A percentile compares a stretch with the other conserved stretches of the same genome.
Evolutionary conservation across 2,113 vertebrate genomes (phyloP).

Genomic region (Campylorhamphus procurvoides): DNA sequence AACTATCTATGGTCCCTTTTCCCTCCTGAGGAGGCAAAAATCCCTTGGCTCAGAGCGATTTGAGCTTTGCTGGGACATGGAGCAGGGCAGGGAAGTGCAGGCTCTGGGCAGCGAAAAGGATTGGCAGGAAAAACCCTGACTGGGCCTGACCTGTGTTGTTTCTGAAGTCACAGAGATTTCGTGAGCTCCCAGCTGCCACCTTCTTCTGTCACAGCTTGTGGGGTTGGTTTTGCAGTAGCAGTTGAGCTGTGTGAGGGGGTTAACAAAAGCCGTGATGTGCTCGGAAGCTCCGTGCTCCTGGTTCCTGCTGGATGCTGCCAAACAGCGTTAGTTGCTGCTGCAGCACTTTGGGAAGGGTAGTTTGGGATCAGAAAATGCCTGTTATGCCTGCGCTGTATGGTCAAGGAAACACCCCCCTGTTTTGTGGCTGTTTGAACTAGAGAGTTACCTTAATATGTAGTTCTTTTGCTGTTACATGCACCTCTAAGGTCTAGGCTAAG

Average conservation of each 20-base stretch:
- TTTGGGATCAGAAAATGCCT: not conserved
- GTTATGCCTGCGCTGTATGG: fast-evolving
- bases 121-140: not conserved
- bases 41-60: not conserved
- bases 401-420: not conserved
- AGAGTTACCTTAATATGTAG: fast-evolving
- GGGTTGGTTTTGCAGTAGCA: not conserved
- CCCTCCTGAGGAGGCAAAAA: not conserved
- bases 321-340: fast-evolving
- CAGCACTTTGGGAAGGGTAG: not conserved
- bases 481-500: not conserved
- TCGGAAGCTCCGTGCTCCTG: not conserved
- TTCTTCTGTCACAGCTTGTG: fast-evolving
- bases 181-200: not conserved
- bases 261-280: fast-evolving
- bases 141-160: not conserved
- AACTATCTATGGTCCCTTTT: not conserved
- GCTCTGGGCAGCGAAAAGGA: not conserved
- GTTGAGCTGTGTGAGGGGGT: not conserved
- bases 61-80: fast-evolving
- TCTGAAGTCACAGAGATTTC: not conserved
- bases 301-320: not conserved
- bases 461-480: not conserved
- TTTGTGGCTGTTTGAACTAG: not conserved
- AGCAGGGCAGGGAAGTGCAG: fast-evolving